Evolutionary conservation across 2,888 invertebrate genomes (phyloP), one percentile per base, ranked within the genome.

Genomic region (Pollenia labialis): DNA sequence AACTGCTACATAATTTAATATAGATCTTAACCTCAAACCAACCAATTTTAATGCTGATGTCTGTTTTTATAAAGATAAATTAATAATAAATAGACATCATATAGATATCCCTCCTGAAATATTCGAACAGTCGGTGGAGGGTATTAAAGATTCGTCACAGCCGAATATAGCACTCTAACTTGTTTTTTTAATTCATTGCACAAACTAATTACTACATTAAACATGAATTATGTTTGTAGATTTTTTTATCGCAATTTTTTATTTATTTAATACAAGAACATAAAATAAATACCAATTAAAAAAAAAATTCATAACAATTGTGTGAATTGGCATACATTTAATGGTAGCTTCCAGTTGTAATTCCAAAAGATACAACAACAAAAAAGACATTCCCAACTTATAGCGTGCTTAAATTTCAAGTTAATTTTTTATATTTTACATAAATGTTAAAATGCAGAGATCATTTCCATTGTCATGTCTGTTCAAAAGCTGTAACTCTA

Each of bases 151-250:
- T n/a, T n/a, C n/a, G n/a, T n/a, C n/a, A n/a, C n/a, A n/a, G n/a
- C n/a, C n/a, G n/a, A n/a, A n/a, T n/a, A n/a, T n/a, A n/a, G n/a
- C n/a, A n/a, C n/a, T n/a, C n/a, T n/a, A n/a, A n/a, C n/a, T n/a
- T n/a, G n/a, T 23, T 54, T n/a, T 50, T 42, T 50, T 54, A 6
- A 32, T 32, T 52, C 8, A 48, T 77, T 56, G 10, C n/a, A 16
- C n/a, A 66, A 81, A 56, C 40, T 74, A 68, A 75, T 81, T 74
- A 80, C 66, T 66, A 66, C 81, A 64, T 50, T 50, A 74, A 74
- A 75, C 64, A 46, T 81, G 64, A 72, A 62, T 81, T 54, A 14
- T 64, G 18, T 23, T 77, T 32, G 66, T 77, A 32, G 56, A 58
- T 68, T 50, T 79, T 46, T 56, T 62, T 23, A 23, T 23, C 18